Evolutionary conservation across 2,888 invertebrate species (phyloP), one percentile per base, ranked within the genome.

Genomic region (Plebejus melissa): DNA sequence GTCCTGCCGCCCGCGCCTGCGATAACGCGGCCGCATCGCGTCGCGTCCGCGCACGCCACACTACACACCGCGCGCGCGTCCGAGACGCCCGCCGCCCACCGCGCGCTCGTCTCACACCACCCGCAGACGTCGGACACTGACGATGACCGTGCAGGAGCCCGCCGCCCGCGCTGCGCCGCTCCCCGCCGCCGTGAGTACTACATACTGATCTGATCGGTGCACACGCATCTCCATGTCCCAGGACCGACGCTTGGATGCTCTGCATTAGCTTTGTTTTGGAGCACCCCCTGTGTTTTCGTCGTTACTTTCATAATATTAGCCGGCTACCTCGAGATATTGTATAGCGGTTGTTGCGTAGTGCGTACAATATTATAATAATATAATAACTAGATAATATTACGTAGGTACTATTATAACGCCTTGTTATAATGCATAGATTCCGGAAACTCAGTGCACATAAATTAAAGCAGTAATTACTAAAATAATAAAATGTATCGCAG

Each of bases 111-210:
- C 3, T 9, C 9, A 60, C 60, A 22, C 9, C 9, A 9, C 9
- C 22, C 60, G 60, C 28, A 46, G 9, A 46, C 46, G 9, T 46
- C 41, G 41, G 46, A 16, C 16, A 16, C 54, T 16, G 65, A 65
- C 65, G 65, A 65, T 65, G 65, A 65, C 32, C 32, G 13, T 32
- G 65, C 65, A 65, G 65, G 65, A 65, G 65, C 65, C 65, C 65
- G 32, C 65, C 65, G 13, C 65, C 32, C 65, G 32, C 65, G 32
- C 65, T 13, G 32, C 28, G 9, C 32, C 65, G 32, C 65, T 32
- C 65, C 7, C 50, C 13, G 65, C 13, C 9, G 60, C 60, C 13
- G 65, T 65, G 65, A 65, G 65, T 65, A n/a, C 22, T 7, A 1
- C 22, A 3, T 65, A 58, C 2, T 9, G 54, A 1, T 58, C 58